Conservation (phyloP, 2,888 invertebrate species). For the Andrena dorsata region DNA sequence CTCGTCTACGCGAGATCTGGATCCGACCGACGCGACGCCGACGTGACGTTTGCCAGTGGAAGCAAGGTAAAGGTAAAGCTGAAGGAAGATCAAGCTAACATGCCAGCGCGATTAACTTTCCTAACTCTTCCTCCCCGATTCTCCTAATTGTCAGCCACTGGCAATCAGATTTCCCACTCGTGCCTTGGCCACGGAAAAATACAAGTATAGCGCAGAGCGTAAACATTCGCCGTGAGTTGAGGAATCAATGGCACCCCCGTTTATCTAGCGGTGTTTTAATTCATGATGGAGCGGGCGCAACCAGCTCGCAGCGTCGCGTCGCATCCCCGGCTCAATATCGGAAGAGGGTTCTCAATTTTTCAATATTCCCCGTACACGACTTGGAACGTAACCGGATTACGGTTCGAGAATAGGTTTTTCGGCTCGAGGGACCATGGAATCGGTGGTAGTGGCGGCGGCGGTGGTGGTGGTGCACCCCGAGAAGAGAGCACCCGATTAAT, state of each 20-base stretch:
- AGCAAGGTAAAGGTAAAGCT: constrained; percentile 22
- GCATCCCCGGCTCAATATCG: constrained; percentile 52
- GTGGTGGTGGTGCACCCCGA: constrained; percentile 54
- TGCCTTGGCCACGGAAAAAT: background rate
- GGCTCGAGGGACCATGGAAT: constrained; percentile 64
- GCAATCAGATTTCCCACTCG: background rate
- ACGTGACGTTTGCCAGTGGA: constrained; percentile 50
- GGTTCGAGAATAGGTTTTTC: constrained; percentile 80
- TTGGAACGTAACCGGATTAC: constrained; percentile 79
- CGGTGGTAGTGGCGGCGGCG: constrained; percentile 51
- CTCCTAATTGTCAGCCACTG: background rate
- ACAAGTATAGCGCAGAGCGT: background rate
- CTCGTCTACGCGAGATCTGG: constrained; percentile 52
- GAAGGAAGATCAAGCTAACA: constrained; percentile 22
- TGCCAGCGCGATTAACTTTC: constrained; percentile 39
- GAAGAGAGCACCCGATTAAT: constrained; percentile 75
- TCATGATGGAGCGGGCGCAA: background rate
- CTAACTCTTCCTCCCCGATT: constrained; percentile 29
- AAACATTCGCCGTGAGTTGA: background rate
- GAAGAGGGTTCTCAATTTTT: constrained; percentile 74
- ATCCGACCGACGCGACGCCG: constrained; percentile 39
- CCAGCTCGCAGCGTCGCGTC: background rate
- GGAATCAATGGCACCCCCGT: background rate
- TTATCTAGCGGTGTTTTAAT: constrained; percentile 22
- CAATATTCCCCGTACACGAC: constrained; percentile 79